Conservation (phyloP, 1,140 invertebrate species). For the Nasonia vitripennis region DNA sequence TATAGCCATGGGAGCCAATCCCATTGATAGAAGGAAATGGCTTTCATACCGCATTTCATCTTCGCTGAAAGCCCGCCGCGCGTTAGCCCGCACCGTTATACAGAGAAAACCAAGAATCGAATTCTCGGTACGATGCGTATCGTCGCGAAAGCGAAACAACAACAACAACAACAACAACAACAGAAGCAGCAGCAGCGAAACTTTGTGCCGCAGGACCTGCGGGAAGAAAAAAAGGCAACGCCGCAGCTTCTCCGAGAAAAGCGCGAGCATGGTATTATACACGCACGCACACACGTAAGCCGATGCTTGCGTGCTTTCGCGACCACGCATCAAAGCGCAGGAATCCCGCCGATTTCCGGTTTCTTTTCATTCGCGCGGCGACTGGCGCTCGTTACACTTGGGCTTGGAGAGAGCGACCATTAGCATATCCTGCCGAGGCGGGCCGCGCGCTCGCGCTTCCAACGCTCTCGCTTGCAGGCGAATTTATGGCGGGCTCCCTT, state of each 20-base stretch:
- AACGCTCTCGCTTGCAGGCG: not conserved
- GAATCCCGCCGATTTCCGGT: conserved; percentile 35
- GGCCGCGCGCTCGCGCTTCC: not conserved
- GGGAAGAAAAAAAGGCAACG: too few species aligned
- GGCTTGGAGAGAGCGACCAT: not conserved
- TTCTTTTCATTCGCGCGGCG: conserved; percentile 4
- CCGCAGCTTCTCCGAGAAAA: too few species aligned
- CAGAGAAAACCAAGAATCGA: not conserved
- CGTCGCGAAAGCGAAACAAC: not conserved
- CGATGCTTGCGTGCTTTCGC: not conserved
- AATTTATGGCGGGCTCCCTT: not conserved
- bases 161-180: too few species aligned
- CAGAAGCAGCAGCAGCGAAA: not conserved
- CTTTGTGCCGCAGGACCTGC: not conserved
- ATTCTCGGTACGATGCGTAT: not conserved
- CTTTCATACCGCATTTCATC: not conserved
- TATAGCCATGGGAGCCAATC: not conserved
- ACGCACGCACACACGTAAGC: not conserved
- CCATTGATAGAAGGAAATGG: not conserved
- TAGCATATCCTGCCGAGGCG: not conserved
- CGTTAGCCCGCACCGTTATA: not conserved
- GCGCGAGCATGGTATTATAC: too few species aligned
- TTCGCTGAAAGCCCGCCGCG: not conserved
- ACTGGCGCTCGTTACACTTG: not conserved
- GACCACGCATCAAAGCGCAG: conserved; percentile 7